Conservation (phyloP, 2,113 vertebrate species). For the Aspidoscelis tigris region DNA sequence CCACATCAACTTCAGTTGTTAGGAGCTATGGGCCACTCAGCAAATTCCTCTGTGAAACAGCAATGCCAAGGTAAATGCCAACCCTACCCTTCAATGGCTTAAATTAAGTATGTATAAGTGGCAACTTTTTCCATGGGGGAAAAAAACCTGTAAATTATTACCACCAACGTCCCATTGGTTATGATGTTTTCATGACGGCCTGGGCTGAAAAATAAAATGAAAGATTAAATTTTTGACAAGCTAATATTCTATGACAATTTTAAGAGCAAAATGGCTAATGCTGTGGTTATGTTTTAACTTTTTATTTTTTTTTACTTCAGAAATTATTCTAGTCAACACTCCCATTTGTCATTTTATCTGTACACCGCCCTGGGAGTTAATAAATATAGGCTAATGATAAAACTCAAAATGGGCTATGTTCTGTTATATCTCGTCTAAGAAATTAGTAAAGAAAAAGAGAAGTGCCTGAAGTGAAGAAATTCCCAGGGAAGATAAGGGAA, state of each 20-base stretch:
- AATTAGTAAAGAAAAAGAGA: neutral
- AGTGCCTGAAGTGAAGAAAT: no score
- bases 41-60: no score
- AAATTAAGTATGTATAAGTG: no score
- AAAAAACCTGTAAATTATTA: conserved; percentile 60
- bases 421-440: neutral
- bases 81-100: no score
- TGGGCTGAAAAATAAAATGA: conserved; percentile 71
- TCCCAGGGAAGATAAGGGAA: no score
- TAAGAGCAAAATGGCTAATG: neutral
- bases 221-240: conserved; percentile 2
- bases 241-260: neutral
- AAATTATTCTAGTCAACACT: neutral
- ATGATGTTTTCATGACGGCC: conserved; percentile 69
- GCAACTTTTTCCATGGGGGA: no score
- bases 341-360: neutral
- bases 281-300: no score
- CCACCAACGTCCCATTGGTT: conserved; percentile 85
- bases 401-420: neutral
- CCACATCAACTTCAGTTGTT: no score
- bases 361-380: no score
- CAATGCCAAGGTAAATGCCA: no score
- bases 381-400: neutral
- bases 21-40: no score
- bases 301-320: neutral